Percentiles rank a stretch among this genome's conserved stretches.
These are phyloP conservation scores for Numenius phaeopus DNA, from an alignment of 2,797 vertebrate genomes.

Conservation along the genomic window DNA sequence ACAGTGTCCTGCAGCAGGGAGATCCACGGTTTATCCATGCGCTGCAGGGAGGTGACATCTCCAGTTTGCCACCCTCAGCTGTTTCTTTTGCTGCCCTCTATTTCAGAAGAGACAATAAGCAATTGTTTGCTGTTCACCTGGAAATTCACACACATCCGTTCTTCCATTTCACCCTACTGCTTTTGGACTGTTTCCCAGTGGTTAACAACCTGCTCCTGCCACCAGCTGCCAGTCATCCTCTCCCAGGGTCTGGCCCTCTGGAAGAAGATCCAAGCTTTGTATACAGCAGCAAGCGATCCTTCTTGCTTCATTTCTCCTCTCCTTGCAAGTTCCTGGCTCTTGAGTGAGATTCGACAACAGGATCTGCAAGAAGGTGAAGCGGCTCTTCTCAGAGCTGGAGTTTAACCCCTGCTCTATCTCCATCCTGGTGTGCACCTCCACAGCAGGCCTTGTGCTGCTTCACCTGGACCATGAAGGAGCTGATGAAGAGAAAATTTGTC, in stretches of 20 bases:
- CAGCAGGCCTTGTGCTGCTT: neutral
- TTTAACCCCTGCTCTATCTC: neutral
- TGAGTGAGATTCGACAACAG: accelerated
- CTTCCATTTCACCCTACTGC: neutral
- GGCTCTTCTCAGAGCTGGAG: neutral
- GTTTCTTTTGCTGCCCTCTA: neutral
- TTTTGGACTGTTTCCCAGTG: neutral
- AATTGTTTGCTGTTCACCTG: neutral
- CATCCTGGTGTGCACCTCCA: neutral
- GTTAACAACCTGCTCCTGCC: neutral
- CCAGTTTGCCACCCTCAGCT: neutral
- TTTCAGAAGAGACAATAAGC: neutral
- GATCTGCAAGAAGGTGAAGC: neutral
- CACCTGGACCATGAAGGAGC: neutral
- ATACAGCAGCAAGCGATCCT: neutral
- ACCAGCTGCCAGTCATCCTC: neutral
- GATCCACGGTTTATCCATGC: accelerated
- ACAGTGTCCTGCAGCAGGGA: neutral
- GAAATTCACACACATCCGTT: neutral
- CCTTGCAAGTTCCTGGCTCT: neutral
- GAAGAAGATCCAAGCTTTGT: neutral
- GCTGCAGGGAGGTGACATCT: neutral
- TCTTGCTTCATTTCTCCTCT: neutral
- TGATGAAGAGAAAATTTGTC: neutral
- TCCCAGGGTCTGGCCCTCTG: neutral